Evolutionary conservation across 2,797 vertebrate genomes (phyloP).

Genomic region (Octomys mimax): DNA sequence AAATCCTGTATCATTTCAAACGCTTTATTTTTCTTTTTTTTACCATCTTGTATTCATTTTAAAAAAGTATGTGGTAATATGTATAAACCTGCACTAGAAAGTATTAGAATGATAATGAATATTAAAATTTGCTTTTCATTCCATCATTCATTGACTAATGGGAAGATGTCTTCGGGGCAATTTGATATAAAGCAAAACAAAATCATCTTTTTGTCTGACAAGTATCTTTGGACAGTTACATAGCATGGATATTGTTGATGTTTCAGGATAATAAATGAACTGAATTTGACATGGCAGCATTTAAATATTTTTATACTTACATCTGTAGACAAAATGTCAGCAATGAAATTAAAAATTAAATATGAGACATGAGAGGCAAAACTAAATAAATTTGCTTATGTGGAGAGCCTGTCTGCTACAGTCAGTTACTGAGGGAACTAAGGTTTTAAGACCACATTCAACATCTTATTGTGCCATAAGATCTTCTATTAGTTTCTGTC

Average conservation of each 20-base stretch:
- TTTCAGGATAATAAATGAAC: not conserved
- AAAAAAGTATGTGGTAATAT: not conserved
- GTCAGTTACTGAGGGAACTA: not conserved
- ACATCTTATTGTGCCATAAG: too few relatives aligned
- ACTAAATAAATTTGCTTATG: conserved; percentile 44
- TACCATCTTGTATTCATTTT: too few relatives aligned
- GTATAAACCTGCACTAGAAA: not conserved
- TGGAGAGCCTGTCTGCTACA: not conserved
- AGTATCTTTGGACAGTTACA: not conserved
- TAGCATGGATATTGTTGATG: not conserved
- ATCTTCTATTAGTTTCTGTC: too few relatives aligned
- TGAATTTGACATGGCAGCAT: not conserved
- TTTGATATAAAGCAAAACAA: conserved; percentile 51
- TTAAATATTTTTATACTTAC: conserved; percentile 15
- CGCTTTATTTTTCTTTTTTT: too few relatives aligned
- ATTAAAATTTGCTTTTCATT: conserved; percentile 35
- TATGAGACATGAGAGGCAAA: not conserved
- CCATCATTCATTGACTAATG: not conserved
- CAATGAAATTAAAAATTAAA: conserved; percentile 60
- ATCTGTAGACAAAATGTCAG: conserved; percentile 18
- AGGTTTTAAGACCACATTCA: not conserved
- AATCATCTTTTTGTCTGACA: not conserved
- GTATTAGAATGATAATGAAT: not conserved
- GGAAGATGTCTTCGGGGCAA: not conserved
- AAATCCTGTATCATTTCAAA: too few relatives aligned